Evolutionary conservation across 2,113 vertebrate genomes (phyloP), one percentile per base, ranked within the genome.

Genomic region (Gorsachius goisagi): DNA sequence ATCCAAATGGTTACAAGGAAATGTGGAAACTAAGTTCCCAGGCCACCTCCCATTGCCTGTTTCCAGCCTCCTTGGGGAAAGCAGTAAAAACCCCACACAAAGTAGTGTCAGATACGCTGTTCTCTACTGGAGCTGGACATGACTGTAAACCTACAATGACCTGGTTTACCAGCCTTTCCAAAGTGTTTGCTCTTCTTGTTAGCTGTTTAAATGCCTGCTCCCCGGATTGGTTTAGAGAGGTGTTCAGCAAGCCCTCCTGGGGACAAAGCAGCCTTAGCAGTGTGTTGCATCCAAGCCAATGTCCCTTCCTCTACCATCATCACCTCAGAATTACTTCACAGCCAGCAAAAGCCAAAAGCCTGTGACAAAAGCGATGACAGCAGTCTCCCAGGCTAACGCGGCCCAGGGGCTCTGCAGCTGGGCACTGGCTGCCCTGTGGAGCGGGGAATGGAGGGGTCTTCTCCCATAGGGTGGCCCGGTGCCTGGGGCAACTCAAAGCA

Each of bases 81-180:
- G 16, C 37, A 35, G 13, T 21, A 52, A 64, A 73, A 87, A 1
- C 49, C 12, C 35, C 37, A 26, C 14, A 50, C 49, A 24, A 64
- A 47, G 16, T 9, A n/a, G 11, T 6, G 10, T 58, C 37, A 85
- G 37, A 60, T 27, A 66, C 0, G 0, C 37, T 52, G 27, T 39
- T 71, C 26, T 87, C 26, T 58, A 4, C 21, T 56, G 44, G 15
- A 89, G 63, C 5, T 72, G 49, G 33, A 75, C 12, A 49, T 56
- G 35, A 41, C 22, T 71, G 11, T 68, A 89, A 82, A 37, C 12
- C 33, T 53, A 20, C n/a, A 69, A 32, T 35, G 32, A 33, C 35
- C 30, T 59, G 13, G 14, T 72, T 84, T 64, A 22, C 2, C 20
- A 7, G 32, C 4, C 17, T 72, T 90, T 72, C 8, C 4, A 32